These are phyloP conservation scores for Brachyptera putata DNA, from an alignment of 2,888 invertebrate species.

Conservation along the genomic window DNA sequence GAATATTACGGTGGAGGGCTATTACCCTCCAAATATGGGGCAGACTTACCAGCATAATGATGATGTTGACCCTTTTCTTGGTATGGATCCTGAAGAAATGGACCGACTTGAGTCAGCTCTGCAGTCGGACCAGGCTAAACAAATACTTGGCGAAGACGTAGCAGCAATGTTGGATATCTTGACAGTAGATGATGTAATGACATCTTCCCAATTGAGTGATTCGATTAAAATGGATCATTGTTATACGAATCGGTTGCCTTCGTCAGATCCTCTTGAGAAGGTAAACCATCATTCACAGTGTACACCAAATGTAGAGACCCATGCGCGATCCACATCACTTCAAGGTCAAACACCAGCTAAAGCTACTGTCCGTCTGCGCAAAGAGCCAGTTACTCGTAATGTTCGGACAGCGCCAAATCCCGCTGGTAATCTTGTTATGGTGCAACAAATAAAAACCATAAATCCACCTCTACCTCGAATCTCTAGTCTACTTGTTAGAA, in stretches of 20 bases:
- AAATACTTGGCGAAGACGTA: slow-evolving; percentile 49
- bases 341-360: neutral
- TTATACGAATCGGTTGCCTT: slow-evolving; percentile 62
- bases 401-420: neutral
- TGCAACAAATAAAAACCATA: slow-evolving; percentile 25
- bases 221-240: slow-evolving; percentile 62
- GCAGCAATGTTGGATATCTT: slow-evolving; percentile 46
- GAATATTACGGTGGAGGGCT: slow-evolving; percentile 62
- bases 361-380: neutral
- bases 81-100: slow-evolving; percentile 51
- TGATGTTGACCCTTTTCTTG: slow-evolving; percentile 46
- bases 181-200: neutral
- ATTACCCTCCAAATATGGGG: slow-evolving; percentile 48
- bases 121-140: slow-evolving; percentile 51
- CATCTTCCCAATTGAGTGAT: neutral
- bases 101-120: slow-evolving; percentile 50
- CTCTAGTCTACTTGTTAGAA: neutral
- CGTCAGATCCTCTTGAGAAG: too few relatives aligned
- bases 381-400: neutral
- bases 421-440: slow-evolving; percentile 16
- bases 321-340: neutral
- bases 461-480: slow-evolving; percentile 20
- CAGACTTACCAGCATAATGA: slow-evolving; percentile 23
- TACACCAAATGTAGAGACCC: neutral
- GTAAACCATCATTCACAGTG: too few relatives aligned